Conservation (phyloP, 2,113 vertebrate genomes). For the Perccottus glenii region DNA sequence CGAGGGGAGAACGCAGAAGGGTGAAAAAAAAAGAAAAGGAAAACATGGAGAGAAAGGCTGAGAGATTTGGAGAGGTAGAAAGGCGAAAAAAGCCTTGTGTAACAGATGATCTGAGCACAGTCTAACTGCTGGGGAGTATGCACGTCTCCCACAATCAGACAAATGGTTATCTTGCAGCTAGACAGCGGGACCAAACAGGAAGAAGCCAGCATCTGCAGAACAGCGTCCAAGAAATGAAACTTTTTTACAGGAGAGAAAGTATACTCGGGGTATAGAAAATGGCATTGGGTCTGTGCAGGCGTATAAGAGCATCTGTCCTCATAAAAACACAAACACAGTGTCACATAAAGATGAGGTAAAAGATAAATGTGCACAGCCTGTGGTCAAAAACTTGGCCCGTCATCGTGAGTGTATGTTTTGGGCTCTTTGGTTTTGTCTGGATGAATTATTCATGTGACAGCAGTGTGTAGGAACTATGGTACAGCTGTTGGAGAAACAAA, state of each 20-base stretch:
- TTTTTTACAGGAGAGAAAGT: slow-evolving; percentile 38
- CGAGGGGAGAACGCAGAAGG: slow-evolving; percentile 19
- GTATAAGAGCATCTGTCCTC: slow-evolving; percentile 16
- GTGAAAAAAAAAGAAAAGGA: slow-evolving; percentile 12
- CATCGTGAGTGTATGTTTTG: slow-evolving; percentile 65
- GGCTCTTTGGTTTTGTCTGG: slow-evolving; percentile 42
- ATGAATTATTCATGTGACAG: slow-evolving; percentile 68
- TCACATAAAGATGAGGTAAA: slow-evolving; percentile 13
- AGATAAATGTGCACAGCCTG: slow-evolving; percentile 43
- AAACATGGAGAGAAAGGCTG: slow-evolving; percentile 9
- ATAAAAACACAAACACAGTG: slow-evolving; percentile 3
- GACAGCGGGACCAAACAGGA: slow-evolving; percentile 42
- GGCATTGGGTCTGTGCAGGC: slow-evolving; percentile 25
- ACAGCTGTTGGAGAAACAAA: slow-evolving; percentile 72
- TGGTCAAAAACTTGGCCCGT: slow-evolving; percentile 56
- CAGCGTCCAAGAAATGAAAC: slow-evolving; percentile 8
- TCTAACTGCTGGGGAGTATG: slow-evolving; percentile 67
- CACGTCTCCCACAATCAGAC: slow-evolving; percentile 65
- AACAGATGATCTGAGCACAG: slow-evolving; percentile 68
- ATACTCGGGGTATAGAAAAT: slow-evolving; percentile 24
- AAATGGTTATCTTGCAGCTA: slow-evolving; percentile 66
- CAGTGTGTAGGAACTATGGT: slow-evolving; percentile 59
- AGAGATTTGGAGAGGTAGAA: slow-evolving; percentile 34
- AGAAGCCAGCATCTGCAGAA: slow-evolving; percentile 40
- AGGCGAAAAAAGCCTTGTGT: slow-evolving; percentile 43